Percentiles rank a stretch among this genome's conserved stretches.
Evolutionary conservation across 2,113 vertebrate genomes (phyloP).

Genomic region (Melanerpes formicivorus): DNA sequence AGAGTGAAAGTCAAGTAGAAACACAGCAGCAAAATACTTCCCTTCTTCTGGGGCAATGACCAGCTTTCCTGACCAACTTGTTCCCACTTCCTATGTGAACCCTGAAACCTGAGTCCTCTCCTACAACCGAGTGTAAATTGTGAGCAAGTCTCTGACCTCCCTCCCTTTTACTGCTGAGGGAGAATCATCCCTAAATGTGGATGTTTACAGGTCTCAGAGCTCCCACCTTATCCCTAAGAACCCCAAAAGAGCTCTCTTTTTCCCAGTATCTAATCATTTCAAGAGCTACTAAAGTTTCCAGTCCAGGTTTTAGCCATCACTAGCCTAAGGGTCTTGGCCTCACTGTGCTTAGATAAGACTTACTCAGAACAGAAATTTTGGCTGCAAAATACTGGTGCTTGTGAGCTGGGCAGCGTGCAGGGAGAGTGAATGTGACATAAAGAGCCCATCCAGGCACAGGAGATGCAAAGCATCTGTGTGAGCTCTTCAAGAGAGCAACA

Average conservation of each 20-base stretch:
- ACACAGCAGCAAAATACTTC: neutral
- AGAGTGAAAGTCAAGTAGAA: neutral
- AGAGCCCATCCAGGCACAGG: neutral
- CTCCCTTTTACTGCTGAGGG: neutral
- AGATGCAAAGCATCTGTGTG: constrained; percentile 33
- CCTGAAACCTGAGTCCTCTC: neutral
- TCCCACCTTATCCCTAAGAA: neutral
- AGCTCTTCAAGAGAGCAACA: constrained; percentile 39
- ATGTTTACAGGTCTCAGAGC: neutral
- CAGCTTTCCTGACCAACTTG: neutral
- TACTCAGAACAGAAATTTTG: neutral
- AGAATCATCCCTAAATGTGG: neutral
- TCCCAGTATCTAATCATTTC: neutral
- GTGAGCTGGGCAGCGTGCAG: neutral
- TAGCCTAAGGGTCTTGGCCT: neutral
- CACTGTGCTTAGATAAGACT: neutral
- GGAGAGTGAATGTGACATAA: neutral
- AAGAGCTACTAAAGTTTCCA: neutral
- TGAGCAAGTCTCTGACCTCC: neutral
- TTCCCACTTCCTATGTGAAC: neutral
- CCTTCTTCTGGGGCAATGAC: neutral
- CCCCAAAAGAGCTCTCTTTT: neutral
- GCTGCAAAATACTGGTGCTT: neutral
- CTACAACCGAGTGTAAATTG: neutral
- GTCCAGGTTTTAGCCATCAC: neutral